Evolutionary conservation across 2,797 vertebrate species (phyloP), one percentile per base, ranked within the genome.

Genomic region (Melanotaenia maccullochi): DNA sequence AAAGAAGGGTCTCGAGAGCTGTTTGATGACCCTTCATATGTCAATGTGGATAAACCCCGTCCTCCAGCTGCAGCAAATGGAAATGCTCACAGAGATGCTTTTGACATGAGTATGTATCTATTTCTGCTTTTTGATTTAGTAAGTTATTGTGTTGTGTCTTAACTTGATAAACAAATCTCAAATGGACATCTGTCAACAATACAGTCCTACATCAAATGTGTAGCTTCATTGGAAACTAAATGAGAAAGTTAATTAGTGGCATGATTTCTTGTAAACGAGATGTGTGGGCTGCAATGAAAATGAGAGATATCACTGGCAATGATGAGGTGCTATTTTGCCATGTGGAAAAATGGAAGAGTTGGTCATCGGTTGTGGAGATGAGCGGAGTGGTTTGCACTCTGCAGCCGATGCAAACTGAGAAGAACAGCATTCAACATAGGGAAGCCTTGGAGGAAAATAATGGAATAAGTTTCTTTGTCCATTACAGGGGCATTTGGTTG

Each of bases 21-120:
- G 61, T 97, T 98, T 7, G 97, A 98, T 54, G 98, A 99, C 76
- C 97, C 97, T 0, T 99, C 97, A 0, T 99, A 99, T 0, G 98
- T 99, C 76, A 99, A 99, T 0, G 97, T 99, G 84, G 97, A 99
- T 81, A 99, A 98, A 83, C 82, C 94, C 4, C 95, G 96, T 68
- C 94, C 90, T 24, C 91, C 90, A 12, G 90, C 64, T 3, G 61
- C 94, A 0, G 66, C 96, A 65, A 97, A 97, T 79, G 97, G 97
- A 75, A 95, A 95, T 0, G 35, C 92, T 24, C 96, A 98, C 89
- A 94, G 96, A 70, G 98, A 99, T 68, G 96, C 96, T 42, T 99
- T 99, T 1, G 97, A 99, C 85, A 99, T 99, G 98, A 99, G 98
- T 99, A 89, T 95, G 97, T 94, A 24, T 70, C 24, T 40, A 1